Evolutionary conservation across 1,140 invertebrate genomes (phyloP).

Genomic region (Ladona fulva): DNA sequence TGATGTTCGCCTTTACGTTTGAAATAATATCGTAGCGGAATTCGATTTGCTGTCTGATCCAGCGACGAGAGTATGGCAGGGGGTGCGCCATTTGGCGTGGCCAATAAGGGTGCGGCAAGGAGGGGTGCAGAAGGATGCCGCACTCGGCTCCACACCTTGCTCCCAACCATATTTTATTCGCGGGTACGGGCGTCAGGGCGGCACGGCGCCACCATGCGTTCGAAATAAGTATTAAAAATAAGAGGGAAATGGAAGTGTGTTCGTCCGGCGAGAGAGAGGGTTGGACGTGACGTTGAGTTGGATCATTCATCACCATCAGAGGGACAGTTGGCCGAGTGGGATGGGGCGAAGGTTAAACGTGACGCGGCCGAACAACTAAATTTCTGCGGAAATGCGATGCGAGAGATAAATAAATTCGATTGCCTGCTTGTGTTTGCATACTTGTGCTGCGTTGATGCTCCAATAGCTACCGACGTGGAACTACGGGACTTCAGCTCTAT

Average conservation of each 20-base stretch:
- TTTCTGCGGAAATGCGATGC: neutral
- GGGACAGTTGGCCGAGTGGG: neutral
- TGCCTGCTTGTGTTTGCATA: too few relatives aligned
- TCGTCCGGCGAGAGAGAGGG: neutral
- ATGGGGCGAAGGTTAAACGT: neutral
- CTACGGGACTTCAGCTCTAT: too few relatives aligned
- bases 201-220: neutral
- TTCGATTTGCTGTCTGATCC: too few relatives aligned
- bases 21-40: too few relatives aligned
- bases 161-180: neutral
- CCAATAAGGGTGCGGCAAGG: too few relatives aligned
- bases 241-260: neutral
- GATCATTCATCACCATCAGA: conserved; percentile 1
- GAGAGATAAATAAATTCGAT: too few relatives aligned
- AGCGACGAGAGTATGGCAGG: too few relatives aligned
- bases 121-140: too few relatives aligned
- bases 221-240: neutral
- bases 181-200: neutral
- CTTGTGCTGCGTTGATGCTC: too few relatives aligned
- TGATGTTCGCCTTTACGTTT: too few relatives aligned
- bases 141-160: too few relatives aligned
- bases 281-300: neutral
- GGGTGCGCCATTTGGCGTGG: neutral
- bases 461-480: too few relatives aligned
- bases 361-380: neutral